Conservation (phyloP, 2,797 vertebrate genomes). For the Pseudochirops corinnae region DNA sequence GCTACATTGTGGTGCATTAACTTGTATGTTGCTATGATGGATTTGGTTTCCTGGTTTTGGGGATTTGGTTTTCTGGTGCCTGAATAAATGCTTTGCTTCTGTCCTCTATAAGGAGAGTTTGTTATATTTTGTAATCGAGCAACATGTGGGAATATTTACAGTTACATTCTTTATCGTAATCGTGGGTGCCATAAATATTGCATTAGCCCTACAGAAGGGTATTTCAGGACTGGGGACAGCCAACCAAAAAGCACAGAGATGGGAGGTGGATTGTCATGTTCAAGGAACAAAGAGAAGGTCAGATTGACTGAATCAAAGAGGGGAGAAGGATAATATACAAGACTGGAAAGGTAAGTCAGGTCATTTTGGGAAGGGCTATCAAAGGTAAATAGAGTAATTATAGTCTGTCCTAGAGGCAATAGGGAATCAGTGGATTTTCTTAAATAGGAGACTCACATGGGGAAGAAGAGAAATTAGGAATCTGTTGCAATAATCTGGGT, state of each 20-base stretch:
- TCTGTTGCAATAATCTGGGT: neutral
- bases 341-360: neutral
- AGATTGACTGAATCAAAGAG: neutral
- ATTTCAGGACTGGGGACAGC: neutral
- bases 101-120: too few relatives aligned
- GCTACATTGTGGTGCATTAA: too few relatives aligned
- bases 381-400: neutral
- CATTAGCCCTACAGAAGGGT: neutral
- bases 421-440: neutral
- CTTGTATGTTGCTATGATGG: too few relatives aligned
- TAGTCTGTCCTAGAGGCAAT: neutral
- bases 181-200: too few relatives aligned
- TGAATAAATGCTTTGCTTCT: too few relatives aligned
- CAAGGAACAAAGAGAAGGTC: neutral
- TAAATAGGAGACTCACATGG: neutral
- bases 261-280: neutral
- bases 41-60: too few relatives aligned
- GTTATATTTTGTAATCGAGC: too few relatives aligned
- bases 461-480: neutral
- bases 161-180: too few relatives aligned
- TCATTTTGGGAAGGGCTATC: neutral
- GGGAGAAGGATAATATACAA: neutral
- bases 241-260: neutral
- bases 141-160: too few relatives aligned
- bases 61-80: too few relatives aligned